A percentile compares a stretch with the other conserved stretches of the same genome.
Conservation (phyloP, 2,888 invertebrate genomes). For the Germaria angustata region DNA sequence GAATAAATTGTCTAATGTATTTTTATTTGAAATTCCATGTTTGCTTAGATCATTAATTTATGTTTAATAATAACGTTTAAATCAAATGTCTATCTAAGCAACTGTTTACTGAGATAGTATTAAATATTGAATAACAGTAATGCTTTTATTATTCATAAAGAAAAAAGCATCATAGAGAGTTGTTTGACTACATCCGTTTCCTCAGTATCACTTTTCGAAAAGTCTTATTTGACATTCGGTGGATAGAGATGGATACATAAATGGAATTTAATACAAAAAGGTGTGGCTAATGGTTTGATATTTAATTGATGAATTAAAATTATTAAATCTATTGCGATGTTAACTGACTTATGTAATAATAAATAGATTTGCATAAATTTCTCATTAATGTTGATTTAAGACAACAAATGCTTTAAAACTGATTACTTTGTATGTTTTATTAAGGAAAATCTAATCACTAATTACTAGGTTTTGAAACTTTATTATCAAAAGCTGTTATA, state of each 20-base stretch:
- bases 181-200: conserved; percentile 26
- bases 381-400: background rate
- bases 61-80: conserved; percentile 39
- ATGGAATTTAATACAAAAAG: background rate
- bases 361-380: conserved; percentile 21
- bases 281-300: conserved; percentile 6
- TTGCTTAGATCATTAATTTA: conserved; percentile 44
- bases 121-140: no score
- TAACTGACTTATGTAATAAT: conserved; percentile 4
- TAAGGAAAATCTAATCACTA: no score
- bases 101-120: background rate
- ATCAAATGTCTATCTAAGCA: background rate
- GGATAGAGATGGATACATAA: background rate
- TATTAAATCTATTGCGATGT: background rate
- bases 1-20: background rate
- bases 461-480: no score
- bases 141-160: no score
- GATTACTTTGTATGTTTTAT: background rate
- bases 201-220: background rate
- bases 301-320: conserved; percentile 5
- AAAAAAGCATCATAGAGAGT: background rate
- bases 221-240: background rate
- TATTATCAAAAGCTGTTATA: no score
- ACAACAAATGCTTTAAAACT: background rate
- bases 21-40: conserved; percentile 42